A percentile compares a stretch with the other conserved stretches of the same genome.
Evolutionary conservation across 92 coral and sea anemone genomes (phyloP).

Genomic region (Nematostella vectensis): DNA sequence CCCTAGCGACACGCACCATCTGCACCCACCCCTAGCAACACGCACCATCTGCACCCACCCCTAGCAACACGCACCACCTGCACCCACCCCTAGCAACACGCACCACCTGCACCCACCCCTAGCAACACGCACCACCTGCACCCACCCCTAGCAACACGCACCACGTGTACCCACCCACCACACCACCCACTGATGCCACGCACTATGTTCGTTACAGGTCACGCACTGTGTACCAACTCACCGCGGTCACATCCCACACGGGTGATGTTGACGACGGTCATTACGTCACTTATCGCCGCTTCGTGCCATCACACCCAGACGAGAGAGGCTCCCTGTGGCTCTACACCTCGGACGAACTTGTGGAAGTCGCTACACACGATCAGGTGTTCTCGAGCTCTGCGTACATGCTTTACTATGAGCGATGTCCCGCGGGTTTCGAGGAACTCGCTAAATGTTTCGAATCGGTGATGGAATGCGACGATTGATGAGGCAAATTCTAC

Average conservation of each 20-base stretch:
- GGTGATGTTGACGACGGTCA: slow-evolving; percentile 92
- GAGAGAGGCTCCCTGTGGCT: slow-evolving; percentile 46
- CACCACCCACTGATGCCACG: too few relatives aligned
- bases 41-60: too few relatives aligned
- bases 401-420: slow-evolving; percentile 88
- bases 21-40: too few relatives aligned
- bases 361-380: slow-evolving; percentile 44
- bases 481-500: too few relatives aligned
- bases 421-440: slow-evolving; percentile 36
- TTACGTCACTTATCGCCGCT: slow-evolving; percentile 89
- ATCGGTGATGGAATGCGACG: background rate
- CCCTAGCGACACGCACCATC: too few relatives aligned
- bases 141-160: too few relatives aligned
- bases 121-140: too few relatives aligned
- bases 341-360: slow-evolving; percentile 75
- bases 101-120: too few relatives aligned
- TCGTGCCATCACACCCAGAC: slow-evolving; percentile 28
- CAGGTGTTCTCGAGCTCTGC: slow-evolving; percentile 77
- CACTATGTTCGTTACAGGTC: too few relatives aligned
- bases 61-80: too few relatives aligned
- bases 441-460: background rate
- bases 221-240: slow-evolving; percentile 54
- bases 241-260: slow-evolving; percentile 86
- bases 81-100: too few relatives aligned
- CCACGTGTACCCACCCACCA: too few relatives aligned